Evolutionary conservation across 2,888 invertebrate species (phyloP).

Genomic region (Aleiodes alternator): DNA sequence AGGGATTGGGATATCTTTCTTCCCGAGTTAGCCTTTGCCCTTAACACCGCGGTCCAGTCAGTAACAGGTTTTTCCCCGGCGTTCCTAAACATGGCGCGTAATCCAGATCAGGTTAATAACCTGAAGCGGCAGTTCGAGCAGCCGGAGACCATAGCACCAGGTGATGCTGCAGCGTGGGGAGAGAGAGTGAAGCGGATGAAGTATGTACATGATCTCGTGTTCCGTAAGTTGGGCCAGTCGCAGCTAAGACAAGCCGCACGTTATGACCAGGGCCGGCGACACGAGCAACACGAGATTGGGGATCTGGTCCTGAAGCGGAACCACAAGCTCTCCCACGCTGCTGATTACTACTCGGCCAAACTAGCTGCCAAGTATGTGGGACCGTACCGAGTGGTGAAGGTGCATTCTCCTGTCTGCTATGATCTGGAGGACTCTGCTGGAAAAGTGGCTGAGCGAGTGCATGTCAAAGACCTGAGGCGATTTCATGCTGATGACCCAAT

Average conservation of each 20-base stretch:
- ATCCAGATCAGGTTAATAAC: too few relatives aligned
- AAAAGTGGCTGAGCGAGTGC: neutral
- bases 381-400: slow-evolving; percentile 11
- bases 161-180: too few relatives aligned
- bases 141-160: too few relatives aligned
- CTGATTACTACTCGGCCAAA: slow-evolving; percentile 24
- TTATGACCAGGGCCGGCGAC: slow-evolving; percentile 6
- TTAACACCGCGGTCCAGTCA: too few relatives aligned
- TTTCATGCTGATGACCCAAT: neutral
- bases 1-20: too few relatives aligned
- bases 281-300: neutral
- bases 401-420: slow-evolving; percentile 22
- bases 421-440: neutral
- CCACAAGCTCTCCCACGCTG: slow-evolving; percentile 12
- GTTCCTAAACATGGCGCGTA: too few relatives aligned
- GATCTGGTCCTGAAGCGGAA: slow-evolving; percentile 26
- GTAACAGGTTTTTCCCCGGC: too few relatives aligned
- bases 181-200: too few relatives aligned
- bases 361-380: slow-evolving; percentile 22
- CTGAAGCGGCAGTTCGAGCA: too few relatives aligned
- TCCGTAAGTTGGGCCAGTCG: too few relatives aligned
- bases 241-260: neutral
- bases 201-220: too few relatives aligned
- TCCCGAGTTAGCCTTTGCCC: too few relatives aligned
- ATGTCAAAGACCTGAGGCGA: neutral